phyloP scores from a whole-genome alignment of 2,113 vertebrate species.

The Athene noctua region DNA sequence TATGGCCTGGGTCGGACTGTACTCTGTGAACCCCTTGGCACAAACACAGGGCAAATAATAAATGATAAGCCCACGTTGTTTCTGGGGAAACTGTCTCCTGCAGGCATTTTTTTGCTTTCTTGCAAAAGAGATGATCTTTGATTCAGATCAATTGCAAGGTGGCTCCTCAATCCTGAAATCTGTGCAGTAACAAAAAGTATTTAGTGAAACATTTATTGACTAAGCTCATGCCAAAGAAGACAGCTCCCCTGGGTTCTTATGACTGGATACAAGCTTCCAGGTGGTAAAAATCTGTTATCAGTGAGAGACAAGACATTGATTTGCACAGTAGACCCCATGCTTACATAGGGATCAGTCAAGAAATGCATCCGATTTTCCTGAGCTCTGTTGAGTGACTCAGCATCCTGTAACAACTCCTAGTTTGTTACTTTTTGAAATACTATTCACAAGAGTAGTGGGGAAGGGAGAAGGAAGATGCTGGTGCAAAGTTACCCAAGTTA shows the following conservation, averaged over 20 bases:
- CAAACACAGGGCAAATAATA: not conserved
- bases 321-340: not conserved
- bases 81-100: not conserved
- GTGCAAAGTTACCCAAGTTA: not conserved
- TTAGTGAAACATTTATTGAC: not conserved
- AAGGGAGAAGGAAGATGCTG: not conserved
- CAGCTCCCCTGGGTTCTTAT: not conserved
- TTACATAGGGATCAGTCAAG: not conserved
- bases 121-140: not conserved
- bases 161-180: not conserved
- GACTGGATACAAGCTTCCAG: not conserved
- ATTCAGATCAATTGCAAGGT: not conserved
- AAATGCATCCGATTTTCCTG: not conserved
- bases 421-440: not conserved
- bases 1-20: not conserved
- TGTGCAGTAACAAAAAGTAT: not conserved
- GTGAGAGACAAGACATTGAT: not conserved
- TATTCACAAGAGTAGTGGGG: not conserved
- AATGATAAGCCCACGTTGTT: accelerated
- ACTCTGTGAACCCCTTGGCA: not conserved
- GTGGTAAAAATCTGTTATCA: not conserved
- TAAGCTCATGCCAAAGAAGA: not conserved
- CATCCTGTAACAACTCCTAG: not conserved
- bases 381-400: not conserved
- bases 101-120: not conserved